A percentile compares a stretch with the other conserved stretches of the same genome.
Evolutionary conservation across 2,888 invertebrate species (phyloP).

Genomic region (Sinohyriopsis cumingii): DNA sequence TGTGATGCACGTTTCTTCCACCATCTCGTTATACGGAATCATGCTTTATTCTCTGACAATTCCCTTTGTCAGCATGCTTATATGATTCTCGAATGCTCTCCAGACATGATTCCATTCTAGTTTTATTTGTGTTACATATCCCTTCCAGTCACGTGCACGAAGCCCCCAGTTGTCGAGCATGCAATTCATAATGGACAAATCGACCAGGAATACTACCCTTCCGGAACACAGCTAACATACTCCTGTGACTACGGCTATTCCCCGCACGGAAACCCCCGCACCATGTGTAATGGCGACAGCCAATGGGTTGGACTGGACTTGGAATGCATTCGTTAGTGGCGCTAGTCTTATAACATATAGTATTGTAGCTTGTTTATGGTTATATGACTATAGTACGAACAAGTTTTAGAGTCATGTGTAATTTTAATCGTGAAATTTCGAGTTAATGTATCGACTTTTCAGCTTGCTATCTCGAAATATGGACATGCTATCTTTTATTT

Average conservation of each 20-base stretch:
- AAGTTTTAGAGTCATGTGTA: neutral
- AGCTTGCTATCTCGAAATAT: too few species aligned
- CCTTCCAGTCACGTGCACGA: slow-evolving; percentile 71
- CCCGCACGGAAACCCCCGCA: slow-evolving; percentile 90
- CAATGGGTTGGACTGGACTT: slow-evolving; percentile 99
- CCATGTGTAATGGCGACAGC: slow-evolving; percentile 90
- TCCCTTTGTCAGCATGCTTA: too few species aligned
- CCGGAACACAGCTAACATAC: slow-evolving; percentile 92
- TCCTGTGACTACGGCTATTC: slow-evolving; percentile 95
- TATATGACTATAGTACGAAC: neutral
- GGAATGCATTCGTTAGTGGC: slow-evolving; percentile 89
- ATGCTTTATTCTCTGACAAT: too few species aligned
- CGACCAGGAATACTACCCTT: slow-evolving; percentile 90
- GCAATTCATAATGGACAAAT: slow-evolving; percentile 84
- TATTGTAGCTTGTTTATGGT: neutral
- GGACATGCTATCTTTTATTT: too few species aligned
- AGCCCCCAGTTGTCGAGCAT: slow-evolving; percentile 72
- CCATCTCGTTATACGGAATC: too few species aligned
- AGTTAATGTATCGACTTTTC: too few species aligned
- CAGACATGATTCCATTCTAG: too few species aligned
- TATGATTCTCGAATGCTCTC: too few species aligned
- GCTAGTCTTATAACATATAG: neutral
- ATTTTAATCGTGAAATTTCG: too few species aligned
- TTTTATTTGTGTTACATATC: neutral
- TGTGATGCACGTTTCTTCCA: too few species aligned